Conservation (phyloP, 2,113 vertebrate genomes). For the Paralichthys olivaceus region DNA sequence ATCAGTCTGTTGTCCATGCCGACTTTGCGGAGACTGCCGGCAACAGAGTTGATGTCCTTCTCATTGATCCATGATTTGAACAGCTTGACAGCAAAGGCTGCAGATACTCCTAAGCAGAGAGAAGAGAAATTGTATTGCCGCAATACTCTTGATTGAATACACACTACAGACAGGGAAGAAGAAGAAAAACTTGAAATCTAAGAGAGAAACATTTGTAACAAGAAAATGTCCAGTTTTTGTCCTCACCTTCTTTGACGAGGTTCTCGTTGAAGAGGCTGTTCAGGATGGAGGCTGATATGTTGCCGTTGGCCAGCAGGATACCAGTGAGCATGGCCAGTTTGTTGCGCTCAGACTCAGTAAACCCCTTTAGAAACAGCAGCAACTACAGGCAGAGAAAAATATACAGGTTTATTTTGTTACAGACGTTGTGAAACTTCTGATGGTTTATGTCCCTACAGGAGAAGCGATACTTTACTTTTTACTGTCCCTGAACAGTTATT, state of each 20-base stretch:
- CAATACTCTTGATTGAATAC: background rate
- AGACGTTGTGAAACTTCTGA: background rate
- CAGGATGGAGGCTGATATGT: conserved; percentile 95
- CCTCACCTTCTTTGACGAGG: conserved; percentile 96
- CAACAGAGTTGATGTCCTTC: conserved; percentile 98
- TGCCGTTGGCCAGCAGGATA: conserved; percentile 97
- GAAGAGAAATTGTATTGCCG: background rate
- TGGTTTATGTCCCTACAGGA: no score
- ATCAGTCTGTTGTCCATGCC: conserved; percentile 99
- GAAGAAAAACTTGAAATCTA: no score
- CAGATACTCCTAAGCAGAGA: conserved; percentile 89
- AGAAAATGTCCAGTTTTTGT: no score
- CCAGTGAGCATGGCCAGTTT: conserved; percentile 98
- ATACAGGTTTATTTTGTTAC: background rate
- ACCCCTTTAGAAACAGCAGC: conserved; percentile 98
- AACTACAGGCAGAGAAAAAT: conserved; percentile 79
- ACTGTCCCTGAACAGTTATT: background rate
- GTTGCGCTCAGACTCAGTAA: conserved; percentile 98
- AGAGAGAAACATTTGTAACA: background rate
- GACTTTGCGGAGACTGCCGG: conserved; percentile 94
- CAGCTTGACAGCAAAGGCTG: conserved; percentile 98
- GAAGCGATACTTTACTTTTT: background rate
- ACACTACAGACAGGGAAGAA: no score
- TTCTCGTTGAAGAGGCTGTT: conserved; percentile 98
- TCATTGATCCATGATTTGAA: conserved; percentile 99